Evolutionary conservation across 1,140 invertebrate genomes (phyloP).

Genomic region (Paracyclopina nana): DNA sequence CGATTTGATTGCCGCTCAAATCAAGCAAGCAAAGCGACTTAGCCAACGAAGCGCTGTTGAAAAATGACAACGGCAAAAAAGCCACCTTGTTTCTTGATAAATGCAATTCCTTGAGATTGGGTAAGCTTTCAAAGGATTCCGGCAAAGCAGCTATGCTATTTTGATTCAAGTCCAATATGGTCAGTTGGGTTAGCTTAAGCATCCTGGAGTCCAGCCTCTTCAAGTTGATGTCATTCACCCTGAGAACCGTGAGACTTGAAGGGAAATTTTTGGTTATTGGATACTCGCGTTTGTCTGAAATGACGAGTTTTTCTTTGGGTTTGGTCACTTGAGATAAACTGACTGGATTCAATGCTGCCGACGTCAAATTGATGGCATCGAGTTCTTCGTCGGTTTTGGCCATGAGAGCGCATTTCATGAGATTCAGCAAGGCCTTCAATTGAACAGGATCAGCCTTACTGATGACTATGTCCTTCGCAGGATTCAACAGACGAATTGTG

Average conservation of each 20-base stretch:
- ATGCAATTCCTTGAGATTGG: background rate
- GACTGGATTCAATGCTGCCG: background rate
- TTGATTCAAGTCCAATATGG: background rate
- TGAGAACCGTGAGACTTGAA: background rate
- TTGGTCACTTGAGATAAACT: background rate
- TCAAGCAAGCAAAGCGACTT: background rate
- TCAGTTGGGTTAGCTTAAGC: conserved; percentile 1
- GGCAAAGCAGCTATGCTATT: too few species aligned
- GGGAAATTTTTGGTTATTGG: conserved; percentile 1
- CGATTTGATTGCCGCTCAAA: background rate
- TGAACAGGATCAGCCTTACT: background rate
- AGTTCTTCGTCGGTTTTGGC: background rate
- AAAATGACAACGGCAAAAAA: background rate
- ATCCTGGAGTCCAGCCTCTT: conserved; percentile 1
- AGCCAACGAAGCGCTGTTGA: background rate
- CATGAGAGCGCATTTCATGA: background rate
- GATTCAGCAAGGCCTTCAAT: background rate
- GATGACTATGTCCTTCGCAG: background rate
- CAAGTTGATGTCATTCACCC: background rate
- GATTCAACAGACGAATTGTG: conserved; percentile 1
- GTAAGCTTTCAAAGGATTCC: background rate
- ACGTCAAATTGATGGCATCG: background rate
- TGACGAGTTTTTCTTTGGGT: background rate
- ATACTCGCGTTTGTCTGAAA: conserved; percentile 4
- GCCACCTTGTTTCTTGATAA: background rate